Conservation (phyloP, 2,113 vertebrate genomes). For the Passer domesticus region DNA sequence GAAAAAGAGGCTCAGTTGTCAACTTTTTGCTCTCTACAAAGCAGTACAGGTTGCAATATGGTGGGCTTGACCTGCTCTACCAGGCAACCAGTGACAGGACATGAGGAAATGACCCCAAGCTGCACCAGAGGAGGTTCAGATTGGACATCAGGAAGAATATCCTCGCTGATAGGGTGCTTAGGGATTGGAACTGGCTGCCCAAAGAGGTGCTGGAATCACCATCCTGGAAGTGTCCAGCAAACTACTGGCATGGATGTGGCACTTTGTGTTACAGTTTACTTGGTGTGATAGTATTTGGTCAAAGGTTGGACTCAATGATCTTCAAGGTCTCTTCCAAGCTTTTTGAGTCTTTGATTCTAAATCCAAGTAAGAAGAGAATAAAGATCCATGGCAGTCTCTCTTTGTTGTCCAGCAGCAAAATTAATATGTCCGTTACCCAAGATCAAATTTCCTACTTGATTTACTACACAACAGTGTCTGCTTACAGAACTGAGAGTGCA, state of each 20-base stretch:
- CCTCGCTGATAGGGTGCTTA: not conserved
- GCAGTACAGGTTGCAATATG: not conserved
- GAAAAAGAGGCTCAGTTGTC: not conserved
- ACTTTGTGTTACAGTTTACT: not conserved
- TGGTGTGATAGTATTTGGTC: rapidly evolving
- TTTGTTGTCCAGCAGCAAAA: not conserved
- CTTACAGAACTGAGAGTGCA: not conserved
- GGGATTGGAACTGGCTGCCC: not conserved
- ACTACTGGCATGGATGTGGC: not conserved
- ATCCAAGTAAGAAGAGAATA: not conserved
- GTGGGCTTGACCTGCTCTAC: not conserved
- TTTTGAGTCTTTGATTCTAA: not conserved
- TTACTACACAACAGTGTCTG: not conserved
- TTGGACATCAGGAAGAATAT: not conserved
- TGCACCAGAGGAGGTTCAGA: not conserved
- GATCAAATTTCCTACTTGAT: not conserved
- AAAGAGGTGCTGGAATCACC: not conserved
- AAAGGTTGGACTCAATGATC: not conserved
- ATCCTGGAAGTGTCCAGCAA: not conserved
- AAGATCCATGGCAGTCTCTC: not conserved
- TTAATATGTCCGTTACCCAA: not conserved
- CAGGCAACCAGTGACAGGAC: not conserved
- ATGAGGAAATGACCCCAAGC: not conserved
- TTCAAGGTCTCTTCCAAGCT: not conserved
- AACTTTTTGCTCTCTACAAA: too few relatives aligned